These are phyloP conservation scores for Rynchops niger DNA, from an alignment of 2,113 vertebrate genomes.

Conservation along the genomic window DNA sequence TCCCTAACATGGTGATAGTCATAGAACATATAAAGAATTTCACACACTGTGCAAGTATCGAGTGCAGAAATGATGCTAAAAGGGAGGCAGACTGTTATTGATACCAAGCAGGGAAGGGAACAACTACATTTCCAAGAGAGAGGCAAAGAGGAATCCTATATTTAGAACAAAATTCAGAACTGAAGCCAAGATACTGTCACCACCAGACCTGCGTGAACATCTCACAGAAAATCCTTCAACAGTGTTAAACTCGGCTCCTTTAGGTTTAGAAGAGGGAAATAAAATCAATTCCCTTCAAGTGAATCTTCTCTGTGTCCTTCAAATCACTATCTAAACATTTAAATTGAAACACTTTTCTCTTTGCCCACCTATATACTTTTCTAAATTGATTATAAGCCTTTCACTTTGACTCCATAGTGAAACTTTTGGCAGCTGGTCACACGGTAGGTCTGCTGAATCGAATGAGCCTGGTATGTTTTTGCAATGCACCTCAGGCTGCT, in stretches of 20 bases:
- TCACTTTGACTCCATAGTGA: not conserved
- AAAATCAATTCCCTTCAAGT: not conserved
- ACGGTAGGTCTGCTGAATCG: not conserved
- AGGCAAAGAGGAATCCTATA: constrained; percentile 65
- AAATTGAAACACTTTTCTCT: not conserved
- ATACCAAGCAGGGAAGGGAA: constrained; percentile 58
- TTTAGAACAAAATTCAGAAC: constrained; percentile 67
- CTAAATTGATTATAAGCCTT: constrained; percentile 2
- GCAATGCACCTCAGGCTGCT: not conserved
- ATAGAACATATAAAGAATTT: constrained; percentile 48
- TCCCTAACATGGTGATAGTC: constrained; percentile 16
- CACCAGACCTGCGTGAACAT: constrained; percentile 49
- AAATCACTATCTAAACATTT: not conserved
- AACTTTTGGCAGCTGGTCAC: constrained; percentile 22
- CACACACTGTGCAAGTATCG: not conserved
- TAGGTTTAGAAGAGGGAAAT: not conserved
- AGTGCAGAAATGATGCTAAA: constrained; percentile 28
- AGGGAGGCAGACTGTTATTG: constrained; percentile 53
- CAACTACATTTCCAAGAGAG: constrained; percentile 62
- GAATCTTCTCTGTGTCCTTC: not conserved
- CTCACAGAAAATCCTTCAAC: constrained; percentile 62
- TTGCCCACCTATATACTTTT: not conserved
- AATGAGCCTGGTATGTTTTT: not conserved
- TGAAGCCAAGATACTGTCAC: constrained; percentile 70
- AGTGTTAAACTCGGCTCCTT: constrained; percentile 18